phyloP scores from a whole-genome alignment of 2,888 invertebrate genomes.

The Epinotia demarniana region DNA sequence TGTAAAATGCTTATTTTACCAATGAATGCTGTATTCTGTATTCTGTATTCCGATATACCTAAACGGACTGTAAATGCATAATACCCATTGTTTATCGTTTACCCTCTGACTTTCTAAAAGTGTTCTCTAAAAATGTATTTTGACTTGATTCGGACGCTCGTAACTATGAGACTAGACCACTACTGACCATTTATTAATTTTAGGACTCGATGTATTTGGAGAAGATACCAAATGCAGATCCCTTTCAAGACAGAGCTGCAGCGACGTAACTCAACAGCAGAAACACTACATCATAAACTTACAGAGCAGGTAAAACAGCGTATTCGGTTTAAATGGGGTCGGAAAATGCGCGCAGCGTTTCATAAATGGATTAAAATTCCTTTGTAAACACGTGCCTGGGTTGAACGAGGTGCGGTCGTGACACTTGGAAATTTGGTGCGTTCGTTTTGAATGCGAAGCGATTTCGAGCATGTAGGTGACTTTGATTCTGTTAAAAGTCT shows the following conservation, averaged over 20 bases:
- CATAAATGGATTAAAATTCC: constrained; percentile 28
- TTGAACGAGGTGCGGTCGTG: neutral
- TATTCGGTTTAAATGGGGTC: constrained; percentile 18
- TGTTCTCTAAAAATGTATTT: no score
- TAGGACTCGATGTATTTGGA: no score
- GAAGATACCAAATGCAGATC: no score
- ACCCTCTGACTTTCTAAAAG: no score
- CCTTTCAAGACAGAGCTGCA: neutral
- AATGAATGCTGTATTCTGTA: no score
- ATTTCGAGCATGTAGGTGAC: neutral
- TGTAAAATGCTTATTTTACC: no score
- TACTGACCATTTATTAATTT: no score
- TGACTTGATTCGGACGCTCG: no score
- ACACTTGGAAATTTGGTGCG: constrained; percentile 19
- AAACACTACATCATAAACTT: neutral
- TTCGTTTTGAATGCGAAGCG: neutral
- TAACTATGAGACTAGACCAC: no score
- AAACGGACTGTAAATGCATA: no score
- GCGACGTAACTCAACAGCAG: neutral
- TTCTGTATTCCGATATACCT: no score
- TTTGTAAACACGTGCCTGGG: constrained; percentile 16
- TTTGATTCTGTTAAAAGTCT: neutral
- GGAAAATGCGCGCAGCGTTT: constrained; percentile 11
- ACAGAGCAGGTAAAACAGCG: neutral
- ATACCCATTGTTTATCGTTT: no score